phyloP scores from a whole-genome alignment of 2,113 vertebrate genomes.

The Oncorhynchus gorbuscha region DNA sequence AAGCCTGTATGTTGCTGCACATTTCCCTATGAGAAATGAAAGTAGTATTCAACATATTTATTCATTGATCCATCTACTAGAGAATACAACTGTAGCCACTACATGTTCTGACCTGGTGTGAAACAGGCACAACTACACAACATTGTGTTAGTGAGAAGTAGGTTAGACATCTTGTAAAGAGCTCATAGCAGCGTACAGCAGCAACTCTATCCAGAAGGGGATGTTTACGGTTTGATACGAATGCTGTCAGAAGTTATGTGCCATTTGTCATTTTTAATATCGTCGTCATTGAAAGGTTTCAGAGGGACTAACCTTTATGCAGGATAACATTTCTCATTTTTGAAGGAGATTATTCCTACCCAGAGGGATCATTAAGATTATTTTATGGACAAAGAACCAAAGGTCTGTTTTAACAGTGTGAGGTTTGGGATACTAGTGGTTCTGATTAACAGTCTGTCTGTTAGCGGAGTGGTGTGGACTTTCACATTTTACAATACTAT shows the following conservation, averaged over 20 bases:
- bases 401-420: constrained; percentile 68
- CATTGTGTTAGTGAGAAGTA: too few relatives aligned
- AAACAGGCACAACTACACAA: too few relatives aligned
- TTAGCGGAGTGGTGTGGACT: neutral
- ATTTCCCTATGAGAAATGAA: too few relatives aligned
- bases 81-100: too few relatives aligned
- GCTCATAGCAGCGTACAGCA: too few relatives aligned
- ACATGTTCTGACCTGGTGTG: too few relatives aligned
- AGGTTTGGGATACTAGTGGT: constrained; percentile 60
- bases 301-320: constrained; percentile 3
- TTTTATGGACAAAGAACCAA: constrained; percentile 54
- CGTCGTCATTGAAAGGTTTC: neutral
- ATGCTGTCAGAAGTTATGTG: neutral
- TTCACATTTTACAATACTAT: neutral
- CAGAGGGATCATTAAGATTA: constrained; percentile 60
- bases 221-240: too few relatives aligned
- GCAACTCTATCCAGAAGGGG: neutral
- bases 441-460: constrained; percentile 69
- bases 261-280: neutral
- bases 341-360: constrained; percentile 27
- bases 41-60: too few relatives aligned
- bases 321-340: neutral
- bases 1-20: too few relatives aligned
- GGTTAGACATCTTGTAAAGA: too few relatives aligned
- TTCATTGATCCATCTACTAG: too few relatives aligned